Evolutionary conservation across 1,140 invertebrate species (phyloP), one percentile per base, ranked within the genome.

Genomic region (Nomia melanderi): DNA sequence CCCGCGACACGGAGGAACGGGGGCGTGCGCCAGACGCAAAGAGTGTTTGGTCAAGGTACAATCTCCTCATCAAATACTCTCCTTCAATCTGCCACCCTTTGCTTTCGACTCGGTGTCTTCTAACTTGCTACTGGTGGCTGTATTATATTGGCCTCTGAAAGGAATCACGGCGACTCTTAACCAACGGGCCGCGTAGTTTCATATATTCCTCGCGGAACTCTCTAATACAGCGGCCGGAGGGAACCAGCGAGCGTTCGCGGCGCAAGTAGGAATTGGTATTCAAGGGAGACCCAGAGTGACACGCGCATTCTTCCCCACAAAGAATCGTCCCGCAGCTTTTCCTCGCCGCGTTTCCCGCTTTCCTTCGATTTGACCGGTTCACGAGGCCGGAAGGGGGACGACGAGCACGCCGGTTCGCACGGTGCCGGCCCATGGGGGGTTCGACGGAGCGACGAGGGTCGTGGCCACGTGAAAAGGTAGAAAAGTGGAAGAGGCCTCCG

Each of bases 391-490:
- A 59, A 72, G 39, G 29, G 36, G 20, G 31, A 14, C 63, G 3
- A 25, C 25, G n/a, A 36, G 62, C 54, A 41, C 17, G 41, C 14
- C 25, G 27, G 59, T 57, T 77, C 47, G 31, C 69, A 27, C 50
- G 39, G 47, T 53, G 33, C 20, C 56, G 59, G 27, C 27, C 39
- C 36, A 23, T 31, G 6, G 36, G 53, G 53, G 76, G 36, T 72
- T 63, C 31, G 36, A 23, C 17, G 9, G 23, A 56, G 62, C 56
- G 53, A 14, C 36, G 59, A 41, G 33, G 20, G 60, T 78, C 59
- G 41, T 69, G 29, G 20, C 56, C 60, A 66, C 31, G 62, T 23
- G 47, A 56, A 53, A 36, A 70, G 33, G 36, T 53, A 44, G 71
- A 54, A 54, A 75, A 53, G 39, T n/a, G 53, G 53, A 36, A 53